A percentile compares a stretch with the other conserved stretches of the same genome.
Evolutionary conservation across 2,113 vertebrate genomes (phyloP).

Genomic region (Anolis sagrei): DNA sequence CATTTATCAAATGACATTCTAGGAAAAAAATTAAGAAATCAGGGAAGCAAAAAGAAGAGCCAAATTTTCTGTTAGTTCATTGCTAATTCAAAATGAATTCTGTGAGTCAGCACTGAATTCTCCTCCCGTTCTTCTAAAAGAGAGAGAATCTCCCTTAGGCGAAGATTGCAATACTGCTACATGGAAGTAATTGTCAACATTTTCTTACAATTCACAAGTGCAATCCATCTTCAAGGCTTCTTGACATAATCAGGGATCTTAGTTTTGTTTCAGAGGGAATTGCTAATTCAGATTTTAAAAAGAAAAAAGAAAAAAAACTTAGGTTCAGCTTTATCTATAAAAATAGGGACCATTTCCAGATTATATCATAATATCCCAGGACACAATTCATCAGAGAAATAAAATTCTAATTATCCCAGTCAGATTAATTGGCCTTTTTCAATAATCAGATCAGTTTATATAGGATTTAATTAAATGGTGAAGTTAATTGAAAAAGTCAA

Average conservation of each 20-base stretch:
- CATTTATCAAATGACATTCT: slow-evolving; percentile 48
- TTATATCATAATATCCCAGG: background rate
- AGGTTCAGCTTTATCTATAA: background rate
- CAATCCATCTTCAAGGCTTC: background rate
- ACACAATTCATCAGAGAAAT: background rate
- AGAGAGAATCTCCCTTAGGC: slow-evolving; percentile 53
- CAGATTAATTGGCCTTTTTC: background rate
- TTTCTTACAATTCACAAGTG: background rate
- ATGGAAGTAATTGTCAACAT: slow-evolving; percentile 59
- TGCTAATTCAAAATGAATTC: slow-evolving; percentile 42
- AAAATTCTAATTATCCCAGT: background rate
- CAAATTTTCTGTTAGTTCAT: slow-evolving; percentile 35
- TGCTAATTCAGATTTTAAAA: background rate
- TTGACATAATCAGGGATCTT: background rate
- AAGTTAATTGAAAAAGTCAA: background rate
- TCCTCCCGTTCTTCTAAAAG: background rate
- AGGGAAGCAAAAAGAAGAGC: slow-evolving; percentile 64
- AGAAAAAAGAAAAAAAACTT: background rate
- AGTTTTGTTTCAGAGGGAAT: background rate
- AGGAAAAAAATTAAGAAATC: slow-evolving; percentile 63
- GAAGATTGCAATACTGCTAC: slow-evolving; percentile 46
- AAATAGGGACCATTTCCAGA: background rate
- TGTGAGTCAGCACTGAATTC: slow-evolving; percentile 55
- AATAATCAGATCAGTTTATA: background rate
- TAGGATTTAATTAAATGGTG: background rate